Base-by-base conservation (phyloP, 2,797 vertebrate genomes). In the Aulostomus chinensis region DNA sequence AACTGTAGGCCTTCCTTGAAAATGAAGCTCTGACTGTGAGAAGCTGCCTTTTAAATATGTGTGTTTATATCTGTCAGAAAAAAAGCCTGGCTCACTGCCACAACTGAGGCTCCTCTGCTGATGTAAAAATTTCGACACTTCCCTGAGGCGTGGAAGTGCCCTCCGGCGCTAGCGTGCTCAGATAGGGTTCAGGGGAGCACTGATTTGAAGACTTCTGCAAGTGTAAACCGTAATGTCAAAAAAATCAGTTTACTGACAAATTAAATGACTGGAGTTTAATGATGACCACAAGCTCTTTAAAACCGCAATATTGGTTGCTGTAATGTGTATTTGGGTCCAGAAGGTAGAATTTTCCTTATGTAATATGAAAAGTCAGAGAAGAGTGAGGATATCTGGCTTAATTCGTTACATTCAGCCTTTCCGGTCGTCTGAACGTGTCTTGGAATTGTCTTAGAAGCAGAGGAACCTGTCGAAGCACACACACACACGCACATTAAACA, bases 41-140 rank as follows among this genome's bases (percentile, higher is more conserved):
- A 50, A 63, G 63, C 68, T 30, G 34, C 72, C 73, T 83, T n/a
- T n/a, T 70, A 71, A 73, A 76, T 75, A 60, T 73, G 59, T 66
- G 58, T 76, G 76, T 85, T 83, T 85, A 81, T 62, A 64, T 68
- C 51, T 73, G 80, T 78, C 68, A 80, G 43, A 58, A 70, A 76
- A n/a, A 83, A 58, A 49, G 56, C 37, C 39, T 61, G 49, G 79
- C 42, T 80, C 71, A 66, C 57, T 25, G 35, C 52, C 15, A 25
- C 56, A 64, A 65, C 59, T 41, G 52, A 61, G 43, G 62, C 68
- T 80, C 70, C 48, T 63, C 45, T 72, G 62, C 65, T 68, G 37
- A 76, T 67, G 47, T 74, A 34, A 78, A 73, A 63, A 48, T 75
- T 58, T 58, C 56, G 47, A 79, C 75, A 68, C 41, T 22, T 81